Conservation (phyloP, 2,113 vertebrate species). For the Ophthalmolycus amberensis region DNA sequence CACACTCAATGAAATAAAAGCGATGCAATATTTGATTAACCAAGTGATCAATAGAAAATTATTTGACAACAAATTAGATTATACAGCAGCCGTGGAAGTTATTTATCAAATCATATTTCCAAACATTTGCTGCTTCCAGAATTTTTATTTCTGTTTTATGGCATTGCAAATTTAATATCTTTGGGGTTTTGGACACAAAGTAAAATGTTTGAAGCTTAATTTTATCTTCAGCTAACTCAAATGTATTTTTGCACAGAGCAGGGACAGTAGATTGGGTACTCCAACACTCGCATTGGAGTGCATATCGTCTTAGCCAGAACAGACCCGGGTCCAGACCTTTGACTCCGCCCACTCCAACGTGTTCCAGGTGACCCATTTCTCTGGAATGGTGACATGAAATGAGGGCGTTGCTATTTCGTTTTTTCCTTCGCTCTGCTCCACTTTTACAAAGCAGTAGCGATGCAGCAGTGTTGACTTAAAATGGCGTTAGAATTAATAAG, state of each 20-base stretch:
- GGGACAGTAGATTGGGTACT: background rate
- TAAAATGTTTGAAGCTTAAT: too few species aligned
- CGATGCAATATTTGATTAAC: slow-evolving; percentile 24
- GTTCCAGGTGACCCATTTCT: background rate
- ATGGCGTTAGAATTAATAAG: background rate
- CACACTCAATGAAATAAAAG: background rate
- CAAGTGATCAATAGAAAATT: background rate
- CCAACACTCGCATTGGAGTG: slow-evolving; percentile 1
- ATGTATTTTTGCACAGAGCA: background rate
- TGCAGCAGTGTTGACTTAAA: background rate
- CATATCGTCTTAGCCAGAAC: background rate
- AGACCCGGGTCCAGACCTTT: background rate
- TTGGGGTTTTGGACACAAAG: too few species aligned
- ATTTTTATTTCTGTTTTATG: too few species aligned
- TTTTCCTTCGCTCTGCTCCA: background rate
- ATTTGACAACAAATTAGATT: background rate
- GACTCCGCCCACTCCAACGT: background rate
- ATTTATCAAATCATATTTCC: too few species aligned
- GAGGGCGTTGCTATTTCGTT: background rate
- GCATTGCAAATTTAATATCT: too few species aligned
- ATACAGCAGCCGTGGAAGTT: too few species aligned
- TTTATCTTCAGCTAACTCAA: background rate
- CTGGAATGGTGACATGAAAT: background rate
- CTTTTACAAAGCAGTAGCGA: background rate
- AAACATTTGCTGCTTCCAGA: too few species aligned